Evolutionary conservation across 2,797 vertebrate species (phyloP).

Genomic region (Somateria mollissima): DNA sequence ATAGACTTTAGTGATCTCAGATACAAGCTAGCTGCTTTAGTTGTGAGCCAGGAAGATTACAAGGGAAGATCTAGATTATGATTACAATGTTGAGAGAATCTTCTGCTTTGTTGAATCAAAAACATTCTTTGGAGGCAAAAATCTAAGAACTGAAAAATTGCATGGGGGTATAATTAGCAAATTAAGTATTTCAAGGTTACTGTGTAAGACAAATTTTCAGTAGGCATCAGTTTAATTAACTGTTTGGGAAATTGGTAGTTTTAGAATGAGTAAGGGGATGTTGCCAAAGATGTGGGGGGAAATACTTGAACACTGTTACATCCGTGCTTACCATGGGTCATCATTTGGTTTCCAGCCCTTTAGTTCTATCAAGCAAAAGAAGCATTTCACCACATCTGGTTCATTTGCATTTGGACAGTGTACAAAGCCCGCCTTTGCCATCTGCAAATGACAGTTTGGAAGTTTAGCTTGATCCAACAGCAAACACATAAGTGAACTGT

Average conservation of each 20-base stretch:
- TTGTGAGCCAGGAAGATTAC: neutral
- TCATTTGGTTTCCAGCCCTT: slow-evolving; percentile 88
- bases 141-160: neutral
- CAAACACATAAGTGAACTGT: neutral
- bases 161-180: neutral
- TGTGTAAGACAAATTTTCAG: neutral
- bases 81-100: neutral
- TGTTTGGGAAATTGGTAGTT: neutral
- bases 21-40: neutral
- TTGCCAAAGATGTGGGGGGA: neutral
- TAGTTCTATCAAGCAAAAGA: slow-evolving; percentile 86
- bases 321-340: slow-evolving; percentile 78
- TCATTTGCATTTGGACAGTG: slow-evolving; percentile 81
- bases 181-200: neutral
- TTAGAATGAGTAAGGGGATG: neutral
- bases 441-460: slow-evolving; percentile 70
- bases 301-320: neutral
- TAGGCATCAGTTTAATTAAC: neutral
- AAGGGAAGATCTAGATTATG: neutral
- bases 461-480: neutral
- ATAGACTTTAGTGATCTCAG: neutral
- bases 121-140: neutral
- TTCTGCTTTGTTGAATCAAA: neutral
- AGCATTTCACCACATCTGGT: slow-evolving; percentile 84
- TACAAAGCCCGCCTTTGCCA: slow-evolving; percentile 85